A percentile compares a stretch with the other conserved stretches of the same genome.
These are phyloP conservation scores for Lottia gigantea DNA, from an alignment of 2,888 invertebrate genomes.

Conservation along the genomic window DNA sequence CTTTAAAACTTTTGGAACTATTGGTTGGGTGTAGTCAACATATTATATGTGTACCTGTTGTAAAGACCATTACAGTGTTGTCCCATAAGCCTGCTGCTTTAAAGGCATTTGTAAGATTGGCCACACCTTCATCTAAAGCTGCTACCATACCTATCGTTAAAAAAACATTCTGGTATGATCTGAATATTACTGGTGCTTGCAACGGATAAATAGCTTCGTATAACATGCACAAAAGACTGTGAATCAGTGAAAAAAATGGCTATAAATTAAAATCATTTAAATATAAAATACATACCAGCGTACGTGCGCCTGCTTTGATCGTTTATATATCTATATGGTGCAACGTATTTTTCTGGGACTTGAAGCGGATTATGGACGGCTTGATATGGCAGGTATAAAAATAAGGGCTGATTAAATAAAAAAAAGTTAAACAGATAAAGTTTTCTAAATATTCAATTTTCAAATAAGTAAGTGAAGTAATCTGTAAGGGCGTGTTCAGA, in stretches of 20 bases:
- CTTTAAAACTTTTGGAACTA: too few relatives aligned
- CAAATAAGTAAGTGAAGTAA: too few relatives aligned
- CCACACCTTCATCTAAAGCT: conserved; percentile 86
- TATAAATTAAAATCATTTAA: too few relatives aligned
- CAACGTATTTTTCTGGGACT: conserved; percentile 49
- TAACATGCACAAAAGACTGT: too few relatives aligned
- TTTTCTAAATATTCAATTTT: too few relatives aligned
- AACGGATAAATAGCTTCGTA: too few relatives aligned
- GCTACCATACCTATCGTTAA: conserved; percentile 69
- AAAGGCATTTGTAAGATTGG: conserved; percentile 79
- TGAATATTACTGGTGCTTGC: too few relatives aligned
- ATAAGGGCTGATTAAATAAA: conserved; percentile 41
- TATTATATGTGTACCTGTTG: conserved; percentile 72
- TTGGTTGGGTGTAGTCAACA: too few relatives aligned
- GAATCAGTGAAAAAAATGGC: too few relatives aligned
- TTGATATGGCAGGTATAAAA: conserved; percentile 53
- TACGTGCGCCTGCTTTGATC: conserved; percentile 47
- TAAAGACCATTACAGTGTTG: conserved; percentile 85
- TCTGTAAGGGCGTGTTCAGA: too few relatives aligned
- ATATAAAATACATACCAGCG: conserved; percentile 41
- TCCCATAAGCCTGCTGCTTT: conserved; percentile 77
- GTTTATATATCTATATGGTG: conserved; percentile 45
- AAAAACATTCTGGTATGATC: too few relatives aligned
- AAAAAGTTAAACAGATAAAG: not conserved
- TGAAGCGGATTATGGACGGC: conserved; percentile 59